A percentile compares a stretch with the other conserved stretches of the same genome.
Evolutionary conservation across 2,888 invertebrate species (phyloP).

Genomic region (Monoplex corrugatus): DNA sequence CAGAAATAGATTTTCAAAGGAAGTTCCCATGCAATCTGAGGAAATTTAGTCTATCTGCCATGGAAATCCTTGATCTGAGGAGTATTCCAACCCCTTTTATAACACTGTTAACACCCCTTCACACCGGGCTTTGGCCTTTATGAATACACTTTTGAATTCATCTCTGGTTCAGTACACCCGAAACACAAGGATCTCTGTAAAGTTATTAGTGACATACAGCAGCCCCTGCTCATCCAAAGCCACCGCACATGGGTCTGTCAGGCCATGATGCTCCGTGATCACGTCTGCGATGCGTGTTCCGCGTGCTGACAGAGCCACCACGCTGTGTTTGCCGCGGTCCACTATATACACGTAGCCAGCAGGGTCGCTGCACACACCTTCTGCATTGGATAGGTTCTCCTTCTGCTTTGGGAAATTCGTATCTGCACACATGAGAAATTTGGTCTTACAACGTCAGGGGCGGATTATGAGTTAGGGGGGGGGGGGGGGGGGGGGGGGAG

Average conservation of each 20-base stretch:
- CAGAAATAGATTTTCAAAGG: no score
- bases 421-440: background rate
- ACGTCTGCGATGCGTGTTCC: slow-evolving; percentile 50
- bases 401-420: slow-evolving; percentile 29
- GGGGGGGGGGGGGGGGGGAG: no score
- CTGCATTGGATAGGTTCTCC: slow-evolving; percentile 22
- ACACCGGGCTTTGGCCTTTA: no score
- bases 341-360: slow-evolving; percentile 45
- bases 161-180: slow-evolving; percentile 12
- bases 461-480: no score
- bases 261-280: slow-evolving; percentile 46
- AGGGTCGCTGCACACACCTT: slow-evolving; percentile 47
- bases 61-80: no score
- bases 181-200: slow-evolving; percentile 49
- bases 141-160: no score
- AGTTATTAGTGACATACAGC: slow-evolving; percentile 51
- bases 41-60: no score
- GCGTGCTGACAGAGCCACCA: slow-evolving; percentile 35
- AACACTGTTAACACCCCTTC: no score
- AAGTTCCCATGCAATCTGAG: no score
- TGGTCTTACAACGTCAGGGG: no score
- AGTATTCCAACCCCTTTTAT: no score
- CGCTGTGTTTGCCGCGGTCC: slow-evolving; percentile 30
- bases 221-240: slow-evolving; percentile 41
- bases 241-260: slow-evolving; percentile 50